Conservation (phyloP, 2,888 invertebrate species). For the Heliconius sara region DNA sequence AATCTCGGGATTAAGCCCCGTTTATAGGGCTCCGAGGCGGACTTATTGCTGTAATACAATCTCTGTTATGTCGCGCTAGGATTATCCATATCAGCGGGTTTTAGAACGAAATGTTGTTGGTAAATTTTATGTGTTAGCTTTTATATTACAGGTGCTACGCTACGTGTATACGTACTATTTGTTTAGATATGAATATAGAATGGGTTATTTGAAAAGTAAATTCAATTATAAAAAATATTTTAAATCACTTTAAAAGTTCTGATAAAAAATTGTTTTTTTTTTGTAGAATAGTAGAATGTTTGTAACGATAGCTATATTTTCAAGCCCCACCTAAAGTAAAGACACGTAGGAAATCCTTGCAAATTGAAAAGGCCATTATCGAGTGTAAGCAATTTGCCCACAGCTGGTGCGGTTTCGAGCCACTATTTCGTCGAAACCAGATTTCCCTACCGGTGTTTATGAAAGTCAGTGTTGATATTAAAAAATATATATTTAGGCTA, state of each 20-base stretch:
- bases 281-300: neutral
- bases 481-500: neutral
- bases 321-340: conserved; percentile 46
- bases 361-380: conserved; percentile 83
- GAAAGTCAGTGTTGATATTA: conserved; percentile 11
- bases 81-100: conserved; percentile 75
- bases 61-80: conserved; percentile 79
- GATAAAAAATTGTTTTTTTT: neutral
- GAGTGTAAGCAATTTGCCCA: conserved; percentile 78
- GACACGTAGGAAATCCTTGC: conserved; percentile 75
- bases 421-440: conserved; percentile 25
- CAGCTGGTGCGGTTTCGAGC: conserved; percentile 70
- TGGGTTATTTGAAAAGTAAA: neutral
- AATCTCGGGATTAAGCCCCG: conserved; percentile 78
- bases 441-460: conserved; percentile 1
- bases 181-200: neutral
- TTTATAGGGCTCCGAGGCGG: conserved; percentile 73
- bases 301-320: conserved; percentile 35
- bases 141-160: conserved; percentile 37
- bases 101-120: conserved; percentile 58
- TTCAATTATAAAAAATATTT: neutral
- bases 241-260: neutral
- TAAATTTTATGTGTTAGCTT: conserved; percentile 43
- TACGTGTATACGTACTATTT: neutral
- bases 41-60: conserved; percentile 82